Base-by-base conservation (phyloP, 2,888 invertebrate species). In the Amphipoea lucens region DNA sequence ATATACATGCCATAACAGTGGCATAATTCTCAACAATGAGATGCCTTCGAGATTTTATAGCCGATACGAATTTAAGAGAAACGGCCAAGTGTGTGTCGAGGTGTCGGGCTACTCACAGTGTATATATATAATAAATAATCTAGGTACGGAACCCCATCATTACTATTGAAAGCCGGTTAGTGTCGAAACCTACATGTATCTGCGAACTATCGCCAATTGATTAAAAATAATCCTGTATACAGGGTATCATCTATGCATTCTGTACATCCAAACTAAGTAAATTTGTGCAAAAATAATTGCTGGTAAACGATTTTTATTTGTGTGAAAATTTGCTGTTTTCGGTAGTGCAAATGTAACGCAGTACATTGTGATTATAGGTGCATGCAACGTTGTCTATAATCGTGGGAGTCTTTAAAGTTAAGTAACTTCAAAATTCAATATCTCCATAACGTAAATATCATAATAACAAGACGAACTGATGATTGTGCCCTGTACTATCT, bases 31-130 rank as follows among this genome's bases (percentile, higher is more conserved):
- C 17, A 62, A 29, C 29, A 29, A 62, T 11, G n/a, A n/a, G 7
- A 76, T 23, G 76, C 29, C 63, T 63, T 63, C 51, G 63, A 51
- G 40, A 48, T 76, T 48, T n/a, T 29, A 51, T 4, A 20, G 40
- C 75, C 9, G 62, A 29, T 6, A 51, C 62, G 20, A 76, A 48
- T n/a, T n/a, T 12, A 23, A 51, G 40, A 62, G 20, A 75, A 76
- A n/a, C 17, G 11, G 4, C 12, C 23, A 48, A 74, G 14, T 40
- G 20, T 36, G 45, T 7, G 2, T 20, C 51, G 12, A 7, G 20
- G 45, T 7, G 2, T 20, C 51, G 12, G 12, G 20, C 4, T 7
- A 23, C 4, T 48, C 12, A 0, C 29, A 11, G 29, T 3, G 23
- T 48, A 29, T 48, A 29, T 48, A 29, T 29, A 20, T n/a, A n/a